These are phyloP conservation scores for Eilema depressum DNA, from an alignment of 2,888 invertebrate genomes.

Conservation along the genomic window DNA sequence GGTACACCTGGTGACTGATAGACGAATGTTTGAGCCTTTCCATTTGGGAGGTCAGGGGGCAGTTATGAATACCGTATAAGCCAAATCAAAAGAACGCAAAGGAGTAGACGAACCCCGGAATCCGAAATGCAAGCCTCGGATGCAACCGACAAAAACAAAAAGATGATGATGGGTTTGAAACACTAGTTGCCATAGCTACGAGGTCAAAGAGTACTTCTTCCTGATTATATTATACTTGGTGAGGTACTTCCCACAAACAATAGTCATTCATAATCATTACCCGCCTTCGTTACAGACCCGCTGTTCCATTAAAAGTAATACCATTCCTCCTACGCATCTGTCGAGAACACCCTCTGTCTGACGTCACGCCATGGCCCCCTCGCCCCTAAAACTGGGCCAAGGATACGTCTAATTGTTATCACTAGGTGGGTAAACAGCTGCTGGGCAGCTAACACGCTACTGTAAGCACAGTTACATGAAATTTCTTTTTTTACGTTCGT, in stretches of 20 bases:
- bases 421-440: constrained; percentile 29
- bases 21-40: too few relatives aligned
- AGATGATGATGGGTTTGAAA: neutral
- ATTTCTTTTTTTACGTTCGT: neutral
- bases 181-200: neutral
- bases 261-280: constrained; percentile 4
- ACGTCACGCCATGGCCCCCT: constrained; percentile 44
- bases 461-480: neutral
- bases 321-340: constrained; percentile 11
- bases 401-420: constrained; percentile 60
- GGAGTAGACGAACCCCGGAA: too few relatives aligned
- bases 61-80: too few relatives aligned
- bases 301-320: constrained; percentile 13
- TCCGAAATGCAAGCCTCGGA: too few relatives aligned
- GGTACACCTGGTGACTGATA: too few relatives aligned
- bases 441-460: constrained; percentile 23
- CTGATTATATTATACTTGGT: neutral
- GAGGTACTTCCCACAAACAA: neutral
- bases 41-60: too few relatives aligned
- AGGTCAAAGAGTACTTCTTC: neutral
- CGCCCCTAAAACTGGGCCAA: constrained; percentile 56
- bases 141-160: too few relatives aligned
- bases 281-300: neutral
- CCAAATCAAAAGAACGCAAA: too few relatives aligned
- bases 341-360: constrained; percentile 10